phyloP scores from a whole-genome alignment of 2,797 vertebrate genomes.

The Tangara arthus region DNA sequence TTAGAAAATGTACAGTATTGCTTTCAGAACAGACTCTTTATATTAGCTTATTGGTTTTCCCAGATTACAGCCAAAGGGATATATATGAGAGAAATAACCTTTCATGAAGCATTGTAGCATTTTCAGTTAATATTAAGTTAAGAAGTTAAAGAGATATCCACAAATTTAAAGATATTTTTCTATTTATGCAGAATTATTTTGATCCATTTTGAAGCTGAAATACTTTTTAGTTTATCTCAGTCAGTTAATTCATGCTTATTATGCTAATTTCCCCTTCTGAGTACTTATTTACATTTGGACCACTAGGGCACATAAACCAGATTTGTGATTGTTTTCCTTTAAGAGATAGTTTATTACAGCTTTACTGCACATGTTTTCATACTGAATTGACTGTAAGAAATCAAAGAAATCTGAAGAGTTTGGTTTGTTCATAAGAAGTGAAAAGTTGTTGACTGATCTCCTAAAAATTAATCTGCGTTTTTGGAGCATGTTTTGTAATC shows the following conservation, averaged over 20 bases:
- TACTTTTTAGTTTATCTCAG: slow-evolving; percentile 18
- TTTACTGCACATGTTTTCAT: background rate
- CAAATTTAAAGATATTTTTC: background rate
- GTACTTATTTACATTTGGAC: slow-evolving; percentile 33
- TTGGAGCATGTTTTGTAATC: background rate
- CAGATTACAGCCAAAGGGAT: background rate
- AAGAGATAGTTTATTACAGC: slow-evolving; percentile 4
- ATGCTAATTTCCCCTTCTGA: slow-evolving; percentile 24
- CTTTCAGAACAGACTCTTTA: background rate
- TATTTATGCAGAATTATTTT: slow-evolving; percentile 24
- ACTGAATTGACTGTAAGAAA: background rate
- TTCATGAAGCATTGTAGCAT: background rate
- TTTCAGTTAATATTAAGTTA: background rate
- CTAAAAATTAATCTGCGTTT: background rate
- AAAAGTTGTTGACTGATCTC: background rate
- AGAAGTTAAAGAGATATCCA: background rate
- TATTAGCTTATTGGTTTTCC: background rate
- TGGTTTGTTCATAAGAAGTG: background rate
- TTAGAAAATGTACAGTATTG: background rate
- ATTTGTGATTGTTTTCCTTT: slow-evolving; percentile 34
- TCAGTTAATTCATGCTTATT: slow-evolving; percentile 29
- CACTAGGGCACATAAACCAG: slow-evolving; percentile 13
- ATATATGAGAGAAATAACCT: background rate
- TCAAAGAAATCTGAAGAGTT: background rate
- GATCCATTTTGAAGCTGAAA: slow-evolving; percentile 1